These are phyloP conservation scores for Pachliopta kotzebuea DNA, from an alignment of 2,888 invertebrate species.

Conservation along the genomic window DNA sequence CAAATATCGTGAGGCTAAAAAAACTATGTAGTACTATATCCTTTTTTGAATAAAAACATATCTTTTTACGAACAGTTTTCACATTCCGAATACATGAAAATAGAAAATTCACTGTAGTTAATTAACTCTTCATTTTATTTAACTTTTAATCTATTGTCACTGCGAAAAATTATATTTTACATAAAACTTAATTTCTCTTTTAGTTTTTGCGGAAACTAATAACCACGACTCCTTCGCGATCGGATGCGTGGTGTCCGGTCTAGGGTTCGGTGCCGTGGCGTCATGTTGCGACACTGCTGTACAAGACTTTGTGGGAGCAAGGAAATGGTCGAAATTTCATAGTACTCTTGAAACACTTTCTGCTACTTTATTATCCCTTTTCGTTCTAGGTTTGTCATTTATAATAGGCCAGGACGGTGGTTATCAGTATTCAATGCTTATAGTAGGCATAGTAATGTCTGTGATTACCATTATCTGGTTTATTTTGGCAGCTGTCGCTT, in stretches of 20 bases:
- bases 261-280: slow-evolving; percentile 72
- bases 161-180: neutral
- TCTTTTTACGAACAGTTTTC: too few species aligned
- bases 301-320: slow-evolving; percentile 70
- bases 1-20: too few species aligned
- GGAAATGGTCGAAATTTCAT: slow-evolving; percentile 73
- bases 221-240: slow-evolving; percentile 72
- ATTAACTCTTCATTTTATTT: too few species aligned
- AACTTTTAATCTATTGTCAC: too few species aligned
- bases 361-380: slow-evolving; percentile 52
- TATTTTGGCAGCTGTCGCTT: slow-evolving; percentile 48
- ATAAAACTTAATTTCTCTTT: slow-evolving; percentile 34
- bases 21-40: too few species aligned
- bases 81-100: too few species aligned
- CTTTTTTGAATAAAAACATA: too few species aligned
- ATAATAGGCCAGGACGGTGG: slow-evolving; percentile 51
- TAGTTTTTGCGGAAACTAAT: slow-evolving; percentile 61
- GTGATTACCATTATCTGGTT: slow-evolving; percentile 58
- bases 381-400: slow-evolving; percentile 54
- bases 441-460: slow-evolving; percentile 53
- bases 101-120: too few species aligned
- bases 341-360: slow-evolving; percentile 72
- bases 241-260: slow-evolving; percentile 72
- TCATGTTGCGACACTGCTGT: slow-evolving; percentile 71
- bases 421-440: slow-evolving; percentile 55